Conservation (phyloP, 2,797 vertebrate genomes). For the Myiotriccus ornatus region DNA sequence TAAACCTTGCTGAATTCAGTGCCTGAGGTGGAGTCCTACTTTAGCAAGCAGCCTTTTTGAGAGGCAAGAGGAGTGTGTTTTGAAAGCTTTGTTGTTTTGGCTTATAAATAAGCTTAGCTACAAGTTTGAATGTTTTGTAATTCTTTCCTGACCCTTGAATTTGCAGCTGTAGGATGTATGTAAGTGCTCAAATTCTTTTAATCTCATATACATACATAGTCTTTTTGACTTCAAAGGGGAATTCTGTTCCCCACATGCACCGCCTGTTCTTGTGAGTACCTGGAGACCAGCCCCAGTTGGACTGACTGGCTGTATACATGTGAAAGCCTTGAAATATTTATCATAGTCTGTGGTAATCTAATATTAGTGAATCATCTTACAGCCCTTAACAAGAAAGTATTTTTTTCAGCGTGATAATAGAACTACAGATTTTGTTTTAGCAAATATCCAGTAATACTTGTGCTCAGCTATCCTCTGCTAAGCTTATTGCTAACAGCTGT, state of each 20-base stretch:
- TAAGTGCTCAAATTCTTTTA: not conserved
- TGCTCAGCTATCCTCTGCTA: not conserved
- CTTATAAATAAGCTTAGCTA: not conserved
- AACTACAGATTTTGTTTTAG: not conserved
- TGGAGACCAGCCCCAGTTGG: not conserved
- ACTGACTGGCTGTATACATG: not conserved
- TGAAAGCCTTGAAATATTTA: not conserved
- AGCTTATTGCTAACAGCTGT: not conserved
- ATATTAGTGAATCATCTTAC: not conserved
- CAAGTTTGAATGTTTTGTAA: not conserved
- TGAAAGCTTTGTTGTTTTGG: not conserved
- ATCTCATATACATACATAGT: not conserved
- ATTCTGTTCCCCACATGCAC: not conserved
- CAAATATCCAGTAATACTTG: not conserved
- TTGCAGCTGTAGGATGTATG: not conserved
- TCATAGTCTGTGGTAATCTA: not conserved
- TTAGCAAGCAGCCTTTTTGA: not conserved
- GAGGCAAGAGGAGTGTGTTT: not conserved
- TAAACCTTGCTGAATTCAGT: constrained; percentile 20
- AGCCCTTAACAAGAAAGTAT: not conserved
- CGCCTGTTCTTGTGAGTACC: not conserved
- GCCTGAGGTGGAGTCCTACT: not conserved
- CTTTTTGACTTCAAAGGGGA: not conserved
- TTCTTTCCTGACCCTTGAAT: not conserved
- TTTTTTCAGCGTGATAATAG: not conserved